Conservation (phyloP, 2,797 vertebrate species). For the Vipera ursinii region DNA sequence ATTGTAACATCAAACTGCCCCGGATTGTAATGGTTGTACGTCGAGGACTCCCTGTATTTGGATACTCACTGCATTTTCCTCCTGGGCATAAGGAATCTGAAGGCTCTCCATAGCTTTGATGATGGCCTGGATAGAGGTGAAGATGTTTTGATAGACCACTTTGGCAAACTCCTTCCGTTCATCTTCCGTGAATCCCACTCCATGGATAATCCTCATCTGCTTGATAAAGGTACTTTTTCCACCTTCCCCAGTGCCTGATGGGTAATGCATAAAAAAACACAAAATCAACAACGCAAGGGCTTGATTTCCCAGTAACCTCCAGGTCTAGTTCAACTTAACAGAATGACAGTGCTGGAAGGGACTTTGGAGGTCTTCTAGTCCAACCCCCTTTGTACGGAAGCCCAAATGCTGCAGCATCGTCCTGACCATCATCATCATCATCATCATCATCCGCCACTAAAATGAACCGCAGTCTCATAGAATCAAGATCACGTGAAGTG, state of each 20-base stretch:
- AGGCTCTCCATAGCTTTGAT: conserved; percentile 84
- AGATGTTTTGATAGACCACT: conserved; percentile 90
- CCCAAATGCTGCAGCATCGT: neutral
- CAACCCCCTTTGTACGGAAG: no score
- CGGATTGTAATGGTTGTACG: neutral
- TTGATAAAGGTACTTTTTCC: conserved; percentile 96
- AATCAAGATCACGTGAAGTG: no score
- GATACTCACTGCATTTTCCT: conserved; percentile 80
- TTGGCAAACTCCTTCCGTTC: conserved; percentile 84
- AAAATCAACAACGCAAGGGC: no score
- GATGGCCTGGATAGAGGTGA: conserved; percentile 86
- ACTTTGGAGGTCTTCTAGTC: no score
- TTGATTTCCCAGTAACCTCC: neutral
- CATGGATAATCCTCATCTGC: conserved; percentile 93
- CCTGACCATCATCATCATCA: neutral
- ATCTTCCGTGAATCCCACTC: conserved; percentile 86
- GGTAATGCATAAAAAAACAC: neutral
- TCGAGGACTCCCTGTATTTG: accelerated
- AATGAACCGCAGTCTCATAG: neutral
- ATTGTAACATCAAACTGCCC: no score
- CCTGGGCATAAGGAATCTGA: conserved; percentile 79
- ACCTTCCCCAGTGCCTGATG: conserved; percentile 85
- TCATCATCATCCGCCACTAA: neutral
- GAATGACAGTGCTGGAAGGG: neutral
- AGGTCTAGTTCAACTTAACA: neutral